Evolutionary conservation across 2,113 vertebrate genomes (phyloP).

Genomic region (Rostratula benghalensis): DNA sequence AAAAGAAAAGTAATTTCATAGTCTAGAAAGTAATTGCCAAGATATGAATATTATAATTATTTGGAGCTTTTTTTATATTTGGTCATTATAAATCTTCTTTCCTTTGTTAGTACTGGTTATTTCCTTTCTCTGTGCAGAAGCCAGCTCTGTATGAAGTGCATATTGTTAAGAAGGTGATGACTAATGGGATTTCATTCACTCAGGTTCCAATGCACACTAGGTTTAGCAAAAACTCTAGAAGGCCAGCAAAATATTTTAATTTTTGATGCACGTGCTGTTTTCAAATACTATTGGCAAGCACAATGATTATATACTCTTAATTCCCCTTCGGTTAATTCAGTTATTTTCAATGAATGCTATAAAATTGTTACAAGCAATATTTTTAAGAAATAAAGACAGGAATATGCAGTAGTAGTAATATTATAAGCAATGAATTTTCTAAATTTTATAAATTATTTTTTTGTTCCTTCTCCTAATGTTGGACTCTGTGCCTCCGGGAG

Average conservation of each 20-base stretch:
- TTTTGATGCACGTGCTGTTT: conserved; percentile 66
- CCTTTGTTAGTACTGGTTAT: conserved; percentile 70
- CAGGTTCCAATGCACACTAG: conserved; percentile 78
- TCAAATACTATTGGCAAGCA: conserved; percentile 44
- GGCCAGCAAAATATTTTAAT: conserved; percentile 36
- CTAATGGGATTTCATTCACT: conserved; percentile 66
- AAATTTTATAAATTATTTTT: conserved; percentile 40
- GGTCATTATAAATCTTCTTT: conserved; percentile 71
- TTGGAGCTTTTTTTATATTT: conserved; percentile 75
- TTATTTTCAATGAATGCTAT: conserved; percentile 28
- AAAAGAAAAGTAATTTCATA: conserved; percentile 74
- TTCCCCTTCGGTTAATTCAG: not conserved
- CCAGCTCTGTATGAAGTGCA: conserved; percentile 69
- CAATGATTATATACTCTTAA: conserved; percentile 8
- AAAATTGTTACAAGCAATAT: not conserved
- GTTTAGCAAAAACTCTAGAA: conserved; percentile 67
- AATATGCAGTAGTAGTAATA: conserved; percentile 1
- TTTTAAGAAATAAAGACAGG: conserved; percentile 1
- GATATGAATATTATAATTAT: conserved; percentile 73
- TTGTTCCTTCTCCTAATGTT: not conserved
- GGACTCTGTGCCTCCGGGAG: not conserved
- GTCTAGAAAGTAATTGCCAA: conserved; percentile 69
- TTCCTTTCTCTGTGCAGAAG: conserved; percentile 66
- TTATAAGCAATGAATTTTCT: conserved; percentile 45
- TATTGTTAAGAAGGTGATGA: conserved; percentile 71